These are phyloP conservation scores for Pseudorhombus dupliciocellatus DNA, from an alignment of 2,113 vertebrate genomes.

Conservation along the genomic window DNA sequence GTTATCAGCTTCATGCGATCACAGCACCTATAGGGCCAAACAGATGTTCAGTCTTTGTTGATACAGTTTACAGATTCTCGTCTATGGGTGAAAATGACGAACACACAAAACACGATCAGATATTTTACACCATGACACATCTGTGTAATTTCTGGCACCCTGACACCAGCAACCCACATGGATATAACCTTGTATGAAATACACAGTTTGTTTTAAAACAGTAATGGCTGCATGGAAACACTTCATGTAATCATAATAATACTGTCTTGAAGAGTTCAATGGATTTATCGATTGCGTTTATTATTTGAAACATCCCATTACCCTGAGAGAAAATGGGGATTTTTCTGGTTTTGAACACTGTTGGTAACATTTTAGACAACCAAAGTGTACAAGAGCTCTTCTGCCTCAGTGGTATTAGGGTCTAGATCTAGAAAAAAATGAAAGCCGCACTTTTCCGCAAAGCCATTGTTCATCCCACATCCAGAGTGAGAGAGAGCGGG, in stretches of 20 bases:
- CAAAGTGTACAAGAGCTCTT: neutral
- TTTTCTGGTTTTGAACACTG: neutral
- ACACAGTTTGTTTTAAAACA: neutral
- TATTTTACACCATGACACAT: neutral
- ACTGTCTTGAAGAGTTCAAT: neutral
- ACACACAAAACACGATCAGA: neutral
- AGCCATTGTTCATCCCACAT: neutral
- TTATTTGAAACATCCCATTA: too few species aligned
- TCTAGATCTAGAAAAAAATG: neutral
- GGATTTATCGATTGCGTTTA: too few species aligned
- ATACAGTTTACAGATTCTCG: neutral
- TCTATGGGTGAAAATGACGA: constrained; percentile 1
- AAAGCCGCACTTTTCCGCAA: neutral
- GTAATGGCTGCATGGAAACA: neutral
- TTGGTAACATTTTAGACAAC: neutral
- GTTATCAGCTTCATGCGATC: constrained; percentile 10
- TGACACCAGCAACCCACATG: neutral
- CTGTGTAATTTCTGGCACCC: neutral
- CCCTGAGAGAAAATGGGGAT: neutral
- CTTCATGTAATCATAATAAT: neutral
- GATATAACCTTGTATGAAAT: too few species aligned
- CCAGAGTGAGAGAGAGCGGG: neutral
- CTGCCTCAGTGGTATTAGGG: neutral
- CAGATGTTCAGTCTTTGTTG: neutral
- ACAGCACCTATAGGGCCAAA: constrained; percentile 5